Conservation (phyloP, 2,113 vertebrate genomes). For the Stomatorhinus ivindoensis region DNA sequence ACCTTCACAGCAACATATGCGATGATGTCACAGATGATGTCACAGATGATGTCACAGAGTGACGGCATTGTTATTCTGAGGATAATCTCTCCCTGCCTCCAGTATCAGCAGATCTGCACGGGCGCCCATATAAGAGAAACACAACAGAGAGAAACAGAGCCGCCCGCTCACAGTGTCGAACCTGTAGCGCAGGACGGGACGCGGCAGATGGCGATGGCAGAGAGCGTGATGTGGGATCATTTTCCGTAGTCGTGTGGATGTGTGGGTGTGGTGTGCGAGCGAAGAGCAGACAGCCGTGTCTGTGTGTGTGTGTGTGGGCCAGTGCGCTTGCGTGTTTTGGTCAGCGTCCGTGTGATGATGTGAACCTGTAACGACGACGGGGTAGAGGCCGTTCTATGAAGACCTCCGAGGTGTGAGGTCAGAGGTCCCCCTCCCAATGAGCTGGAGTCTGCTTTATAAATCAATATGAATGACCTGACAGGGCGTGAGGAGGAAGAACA, state of each 20-base stretch:
- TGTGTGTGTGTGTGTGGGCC: background rate
- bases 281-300: background rate
- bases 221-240: background rate
- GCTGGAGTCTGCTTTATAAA: conserved; percentile 37
- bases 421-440: background rate
- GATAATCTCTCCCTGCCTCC: background rate
- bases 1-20: conserved; percentile 29
- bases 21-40: background rate
- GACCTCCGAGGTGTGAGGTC: background rate
- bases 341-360: background rate
- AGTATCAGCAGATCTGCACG: background rate
- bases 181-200: background rate
- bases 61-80: background rate
- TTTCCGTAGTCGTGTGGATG: background rate
- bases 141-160: background rate
- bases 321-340: background rate
- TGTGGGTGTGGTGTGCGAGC: background rate
- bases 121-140: background rate
- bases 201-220: background rate
- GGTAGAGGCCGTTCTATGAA: background rate
- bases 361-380: background rate
- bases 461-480: conserved; percentile 27
- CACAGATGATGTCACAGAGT: background rate
- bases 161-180: too few relatives aligned
- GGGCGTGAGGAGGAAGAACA: background rate